These are phyloP conservation scores for Drosophila picticornis DNA, from an alignment of 2,888 invertebrate species.

Conservation along the genomic window DNA sequence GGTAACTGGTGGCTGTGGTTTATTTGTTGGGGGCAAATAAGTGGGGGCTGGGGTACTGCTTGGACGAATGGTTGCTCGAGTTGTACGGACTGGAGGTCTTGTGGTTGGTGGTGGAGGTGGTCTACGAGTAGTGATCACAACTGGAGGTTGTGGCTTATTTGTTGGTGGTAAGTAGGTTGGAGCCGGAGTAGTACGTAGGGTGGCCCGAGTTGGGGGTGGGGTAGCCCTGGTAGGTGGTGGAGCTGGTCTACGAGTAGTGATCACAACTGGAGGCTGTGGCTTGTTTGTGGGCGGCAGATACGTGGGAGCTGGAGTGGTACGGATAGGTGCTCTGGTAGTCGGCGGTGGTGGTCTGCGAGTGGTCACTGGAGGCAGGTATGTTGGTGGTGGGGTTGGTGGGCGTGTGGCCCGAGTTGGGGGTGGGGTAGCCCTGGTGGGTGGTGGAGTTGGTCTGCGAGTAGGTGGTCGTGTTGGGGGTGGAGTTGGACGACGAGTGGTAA, in stretches of 20 bases:
- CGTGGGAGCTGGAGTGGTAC: conserved; percentile 48
- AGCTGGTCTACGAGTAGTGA: conserved; percentile 52
- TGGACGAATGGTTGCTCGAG: conserved; percentile 29
- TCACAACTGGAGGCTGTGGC: conserved; percentile 49
- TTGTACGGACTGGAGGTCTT: conserved; percentile 26
- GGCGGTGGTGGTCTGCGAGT: conserved; percentile 50
- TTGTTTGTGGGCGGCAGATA: conserved; percentile 62
- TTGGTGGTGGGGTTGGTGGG: conserved; percentile 65
- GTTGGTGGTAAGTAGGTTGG: conserved; percentile 60
- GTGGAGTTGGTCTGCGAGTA: conserved; percentile 7
- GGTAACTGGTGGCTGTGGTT: conserved; percentile 55
- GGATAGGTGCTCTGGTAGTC: conserved; percentile 14
- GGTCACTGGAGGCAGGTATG: conserved; percentile 53
- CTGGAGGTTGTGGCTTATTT: background rate
- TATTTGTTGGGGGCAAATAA: conserved; percentile 61
- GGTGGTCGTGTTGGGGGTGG: conserved; percentile 29
- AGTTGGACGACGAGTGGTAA: conserved; percentile 46
- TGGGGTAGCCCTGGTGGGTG: conserved; percentile 2
- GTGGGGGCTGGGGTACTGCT: conserved; percentile 46
- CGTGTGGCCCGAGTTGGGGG: conserved; percentile 44
- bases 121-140: too few relatives aligned
- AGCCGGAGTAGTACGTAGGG: background rate
- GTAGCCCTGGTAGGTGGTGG: conserved; percentile 13
- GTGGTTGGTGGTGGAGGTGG: conserved; percentile 50
- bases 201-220: too few relatives aligned